Evolutionary conservation across 2,113 vertebrate genomes (phyloP).

Genomic region (Madoqua kirkii): DNA sequence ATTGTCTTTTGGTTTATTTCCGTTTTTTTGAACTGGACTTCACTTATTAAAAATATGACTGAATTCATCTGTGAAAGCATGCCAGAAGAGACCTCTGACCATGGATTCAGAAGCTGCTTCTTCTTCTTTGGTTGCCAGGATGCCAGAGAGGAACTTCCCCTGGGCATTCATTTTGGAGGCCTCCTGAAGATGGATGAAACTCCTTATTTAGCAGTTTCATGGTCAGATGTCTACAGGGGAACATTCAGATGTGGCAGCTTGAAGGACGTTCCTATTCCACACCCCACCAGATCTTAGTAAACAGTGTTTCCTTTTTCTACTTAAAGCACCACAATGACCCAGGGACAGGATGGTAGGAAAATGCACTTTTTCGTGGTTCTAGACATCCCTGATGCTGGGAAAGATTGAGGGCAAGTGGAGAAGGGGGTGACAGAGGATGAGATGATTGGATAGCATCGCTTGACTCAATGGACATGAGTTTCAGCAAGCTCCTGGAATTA

Average conservation of each 20-base stretch:
- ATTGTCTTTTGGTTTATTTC: background rate
- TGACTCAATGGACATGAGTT: background rate
- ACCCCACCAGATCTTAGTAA: background rate
- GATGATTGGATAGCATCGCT: background rate
- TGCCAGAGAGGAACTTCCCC: background rate
- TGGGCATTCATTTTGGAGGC: background rate
- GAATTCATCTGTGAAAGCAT: background rate
- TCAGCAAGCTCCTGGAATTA: background rate
- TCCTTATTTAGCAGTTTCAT: background rate
- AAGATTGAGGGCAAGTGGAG: background rate
- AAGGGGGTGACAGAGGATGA: background rate
- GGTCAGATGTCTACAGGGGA: background rate
- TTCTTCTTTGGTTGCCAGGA: background rate
- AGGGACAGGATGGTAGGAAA: background rate
- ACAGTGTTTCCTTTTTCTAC: background rate
- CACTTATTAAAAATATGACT: background rate
- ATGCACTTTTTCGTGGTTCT: accelerated
- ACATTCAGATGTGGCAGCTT: background rate
- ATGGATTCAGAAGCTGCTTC: background rate
- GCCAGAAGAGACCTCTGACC: no score
- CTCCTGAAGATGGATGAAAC: background rate
- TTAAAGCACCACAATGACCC: background rate
- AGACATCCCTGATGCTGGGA: background rate
- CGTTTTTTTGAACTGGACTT: background rate
- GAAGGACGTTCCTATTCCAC: background rate